Evolutionary conservation across 1,140 invertebrate species (phyloP).

Genomic region (Drosophila insularis): DNA sequence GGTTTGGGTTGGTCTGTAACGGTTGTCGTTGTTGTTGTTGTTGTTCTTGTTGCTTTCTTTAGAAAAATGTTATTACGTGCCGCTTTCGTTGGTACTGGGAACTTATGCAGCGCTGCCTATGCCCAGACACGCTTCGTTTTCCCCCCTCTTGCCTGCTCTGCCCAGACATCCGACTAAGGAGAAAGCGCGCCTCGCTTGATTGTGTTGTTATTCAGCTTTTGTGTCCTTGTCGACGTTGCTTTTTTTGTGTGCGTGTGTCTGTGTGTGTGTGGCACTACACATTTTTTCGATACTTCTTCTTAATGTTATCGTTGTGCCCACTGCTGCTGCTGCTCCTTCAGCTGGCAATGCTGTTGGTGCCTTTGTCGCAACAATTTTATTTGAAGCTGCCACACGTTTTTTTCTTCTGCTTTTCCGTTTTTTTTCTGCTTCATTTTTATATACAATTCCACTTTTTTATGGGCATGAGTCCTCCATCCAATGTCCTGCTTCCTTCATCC

Average conservation of each 20-base stretch:
- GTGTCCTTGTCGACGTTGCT: conserved; percentile 64
- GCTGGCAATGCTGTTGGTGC: conserved; percentile 50
- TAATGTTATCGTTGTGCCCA: conserved; percentile 77
- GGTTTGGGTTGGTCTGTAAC: conserved; percentile 29
- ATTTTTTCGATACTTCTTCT: conserved; percentile 80
- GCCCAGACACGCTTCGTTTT: conserved; percentile 61
- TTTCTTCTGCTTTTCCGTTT: not conserved
- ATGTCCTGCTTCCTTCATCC: conserved; percentile 51
- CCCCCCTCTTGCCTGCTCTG: not conserved
- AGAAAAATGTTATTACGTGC: conserved; percentile 81
- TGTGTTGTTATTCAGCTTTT: conserved; percentile 80
- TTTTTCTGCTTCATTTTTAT: conserved; percentile 70
- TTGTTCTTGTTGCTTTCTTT: conserved; percentile 62
- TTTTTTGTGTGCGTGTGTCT: conserved; percentile 32
- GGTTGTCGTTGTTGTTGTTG: conserved; percentile 36
- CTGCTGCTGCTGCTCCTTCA: conserved; percentile 56
- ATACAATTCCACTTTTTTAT: conserved; percentile 79
- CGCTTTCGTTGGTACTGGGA: conserved; percentile 65
- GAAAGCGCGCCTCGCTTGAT: conserved; percentile 67
- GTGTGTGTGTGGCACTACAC: conserved; percentile 65
- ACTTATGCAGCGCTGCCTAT: conserved; percentile 75
- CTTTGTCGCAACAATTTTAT: conserved; percentile 81
- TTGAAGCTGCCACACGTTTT: conserved; percentile 78
- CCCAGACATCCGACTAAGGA: conserved; percentile 9
- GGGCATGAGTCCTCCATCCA: conserved; percentile 27